phyloP scores from a whole-genome alignment of 1,140 invertebrate species.

The Yoshiicerus persimilis region DNA sequence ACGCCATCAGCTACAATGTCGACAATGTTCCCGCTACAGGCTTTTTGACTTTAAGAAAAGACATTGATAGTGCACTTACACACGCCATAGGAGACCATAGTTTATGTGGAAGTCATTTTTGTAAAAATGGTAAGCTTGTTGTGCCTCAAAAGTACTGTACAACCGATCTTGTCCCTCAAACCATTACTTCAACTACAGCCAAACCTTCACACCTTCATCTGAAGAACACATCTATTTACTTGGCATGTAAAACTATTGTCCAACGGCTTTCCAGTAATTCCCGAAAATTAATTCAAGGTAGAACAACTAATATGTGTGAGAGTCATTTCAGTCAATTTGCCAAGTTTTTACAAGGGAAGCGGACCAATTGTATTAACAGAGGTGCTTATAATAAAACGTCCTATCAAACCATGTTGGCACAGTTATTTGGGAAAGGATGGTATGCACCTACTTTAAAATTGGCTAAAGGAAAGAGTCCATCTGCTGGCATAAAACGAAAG shows the following conservation, averaged over 20 bases:
- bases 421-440: neutral
- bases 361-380: neutral
- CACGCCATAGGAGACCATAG: neutral
- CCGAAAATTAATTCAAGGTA: neutral
- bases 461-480: neutral
- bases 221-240: neutral
- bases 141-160: neutral
- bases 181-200: neutral
- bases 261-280: neutral
- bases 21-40: neutral
- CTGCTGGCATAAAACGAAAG: neutral
- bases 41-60: neutral
- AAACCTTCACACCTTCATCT: neutral
- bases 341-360: neutral
- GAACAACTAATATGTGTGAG: neutral
- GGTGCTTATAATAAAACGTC: neutral
- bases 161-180: neutral
- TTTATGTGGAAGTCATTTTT: neutral
- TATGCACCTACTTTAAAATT: neutral
- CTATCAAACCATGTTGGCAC: neutral
- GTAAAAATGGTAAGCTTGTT: neutral
- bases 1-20: neutral
- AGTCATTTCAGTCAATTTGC: neutral
- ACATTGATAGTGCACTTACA: neutral
- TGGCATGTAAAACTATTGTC: neutral